Percentiles rank a stretch among this genome's conserved stretches.
These are phyloP conservation scores for Acleris cristana DNA, from an alignment of 2,888 invertebrate species.

Conservation along the genomic window DNA sequence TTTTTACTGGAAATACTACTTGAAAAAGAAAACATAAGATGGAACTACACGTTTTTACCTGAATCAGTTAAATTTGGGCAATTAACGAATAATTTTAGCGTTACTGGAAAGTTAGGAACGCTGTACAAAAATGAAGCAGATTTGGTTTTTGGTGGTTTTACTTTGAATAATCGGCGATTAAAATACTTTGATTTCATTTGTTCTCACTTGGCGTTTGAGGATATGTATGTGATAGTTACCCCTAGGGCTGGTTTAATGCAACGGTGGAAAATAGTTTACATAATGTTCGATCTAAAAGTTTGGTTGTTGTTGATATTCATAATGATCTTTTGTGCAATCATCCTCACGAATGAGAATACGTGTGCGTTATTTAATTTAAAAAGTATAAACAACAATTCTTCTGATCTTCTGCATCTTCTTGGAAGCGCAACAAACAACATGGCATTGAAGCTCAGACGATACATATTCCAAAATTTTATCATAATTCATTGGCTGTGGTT, in stretches of 20 bases:
- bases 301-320: conserved; percentile 31
- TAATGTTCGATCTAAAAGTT: conserved; percentile 25
- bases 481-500: conserved; percentile 37
- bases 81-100: conserved; percentile 25
- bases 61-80: conserved; percentile 24
- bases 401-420: conserved; percentile 16
- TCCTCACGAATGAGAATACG: conserved; percentile 2
- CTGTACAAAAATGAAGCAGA: conserved; percentile 33
- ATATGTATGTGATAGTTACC: conserved; percentile 28
- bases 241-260: conserved; percentile 11
- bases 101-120: conserved; percentile 22
- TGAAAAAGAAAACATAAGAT: conserved; percentile 23
- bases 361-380: neutral
- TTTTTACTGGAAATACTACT: conserved; percentile 18
- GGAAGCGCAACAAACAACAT: conserved; percentile 17
- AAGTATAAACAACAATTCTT: neutral
- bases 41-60: conserved; percentile 22
- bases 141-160: conserved; percentile 34
- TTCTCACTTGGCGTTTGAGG: conserved; percentile 25
- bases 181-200: conserved; percentile 32
- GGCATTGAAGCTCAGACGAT: neutral
- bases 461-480: conserved; percentile 12
- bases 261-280: conserved; percentile 34
- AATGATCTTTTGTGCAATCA: conserved; percentile 17
- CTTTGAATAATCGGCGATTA: conserved; percentile 16